phyloP scores from a whole-genome alignment of 2,797 vertebrate species.

The Setipinna tenuifilis region DNA sequence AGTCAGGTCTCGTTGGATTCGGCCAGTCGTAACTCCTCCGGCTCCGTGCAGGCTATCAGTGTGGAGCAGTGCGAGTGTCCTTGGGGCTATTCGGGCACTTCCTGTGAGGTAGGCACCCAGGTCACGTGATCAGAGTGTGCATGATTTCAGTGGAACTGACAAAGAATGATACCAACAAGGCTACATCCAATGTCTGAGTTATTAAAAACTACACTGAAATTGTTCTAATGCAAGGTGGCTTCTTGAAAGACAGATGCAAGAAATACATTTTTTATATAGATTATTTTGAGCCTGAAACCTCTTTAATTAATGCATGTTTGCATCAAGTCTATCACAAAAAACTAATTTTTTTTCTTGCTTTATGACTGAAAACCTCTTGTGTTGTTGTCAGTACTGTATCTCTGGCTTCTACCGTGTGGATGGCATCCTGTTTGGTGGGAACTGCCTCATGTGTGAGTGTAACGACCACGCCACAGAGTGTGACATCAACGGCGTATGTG shows the following conservation, averaged over 20 bases:
- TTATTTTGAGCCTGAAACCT: not conserved
- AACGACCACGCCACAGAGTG: slow-evolving; percentile 84
- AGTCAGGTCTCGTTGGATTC: slow-evolving; percentile 80
- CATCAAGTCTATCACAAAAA: not conserved
- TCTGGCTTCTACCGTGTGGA: slow-evolving; percentile 88
- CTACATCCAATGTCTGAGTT: not conserved
- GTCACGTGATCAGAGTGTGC: not conserved
- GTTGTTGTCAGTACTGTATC: slow-evolving; percentile 77
- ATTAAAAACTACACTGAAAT: not conserved
- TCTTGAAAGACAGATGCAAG: not conserved
- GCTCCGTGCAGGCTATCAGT: slow-evolving; percentile 69
- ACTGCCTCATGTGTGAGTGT: slow-evolving; percentile 90
- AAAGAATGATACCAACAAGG: not conserved
- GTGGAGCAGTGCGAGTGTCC: slow-evolving; percentile 93
- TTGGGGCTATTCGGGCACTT: slow-evolving; percentile 88
- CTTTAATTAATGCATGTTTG: not conserved
- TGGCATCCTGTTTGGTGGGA: slow-evolving; percentile 90
- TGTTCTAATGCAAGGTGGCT: not conserved
- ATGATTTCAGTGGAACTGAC: not conserved
- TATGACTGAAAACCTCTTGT: not conserved
- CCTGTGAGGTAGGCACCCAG: slow-evolving; percentile 85
- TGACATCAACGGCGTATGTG: slow-evolving; percentile 81
- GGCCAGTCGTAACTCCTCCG: slow-evolving; percentile 72
- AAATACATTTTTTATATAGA: not conserved
- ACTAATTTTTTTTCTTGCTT: not conserved